phyloP scores from a whole-genome alignment of 2,113 vertebrate genomes.

The Pheucticus melanocephalus region DNA sequence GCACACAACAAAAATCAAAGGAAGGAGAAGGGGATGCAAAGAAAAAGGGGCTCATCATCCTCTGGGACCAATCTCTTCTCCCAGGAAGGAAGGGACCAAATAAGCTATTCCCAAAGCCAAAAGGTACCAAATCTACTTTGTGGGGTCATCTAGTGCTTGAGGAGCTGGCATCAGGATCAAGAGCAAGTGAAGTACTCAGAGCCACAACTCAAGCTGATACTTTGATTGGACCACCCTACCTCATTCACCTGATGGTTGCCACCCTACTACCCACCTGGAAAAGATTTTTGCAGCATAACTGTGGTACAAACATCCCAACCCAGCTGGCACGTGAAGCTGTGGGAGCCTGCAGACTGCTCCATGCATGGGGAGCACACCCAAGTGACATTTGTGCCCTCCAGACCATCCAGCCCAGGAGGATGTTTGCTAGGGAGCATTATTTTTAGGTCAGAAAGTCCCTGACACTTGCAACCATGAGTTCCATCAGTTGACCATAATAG shows the following conservation, averaged over 20 bases:
- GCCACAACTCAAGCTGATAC: background rate
- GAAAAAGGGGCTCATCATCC: background rate
- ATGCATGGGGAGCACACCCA: accelerated
- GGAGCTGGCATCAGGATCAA: background rate
- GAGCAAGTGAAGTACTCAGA: background rate
- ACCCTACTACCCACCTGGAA: background rate
- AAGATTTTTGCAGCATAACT: background rate
- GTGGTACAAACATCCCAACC: background rate
- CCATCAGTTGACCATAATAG: background rate
- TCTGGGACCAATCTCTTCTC: background rate
- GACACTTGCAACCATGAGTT: background rate
- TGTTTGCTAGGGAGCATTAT: background rate
- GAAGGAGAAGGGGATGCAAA: background rate
- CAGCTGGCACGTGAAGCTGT: accelerated
- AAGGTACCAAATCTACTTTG: background rate
- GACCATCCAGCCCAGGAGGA: background rate
- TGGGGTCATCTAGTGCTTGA: background rate
- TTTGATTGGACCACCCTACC: background rate
- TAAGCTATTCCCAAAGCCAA: background rate
- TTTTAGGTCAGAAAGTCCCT: background rate
- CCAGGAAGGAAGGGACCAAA: background rate
- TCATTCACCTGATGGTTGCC: background rate
- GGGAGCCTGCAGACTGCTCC: background rate
- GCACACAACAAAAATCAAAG: background rate
- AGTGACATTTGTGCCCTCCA: background rate